Base-by-base conservation (phyloP, 2,797 vertebrate species). In the Vultur gryphus region DNA sequence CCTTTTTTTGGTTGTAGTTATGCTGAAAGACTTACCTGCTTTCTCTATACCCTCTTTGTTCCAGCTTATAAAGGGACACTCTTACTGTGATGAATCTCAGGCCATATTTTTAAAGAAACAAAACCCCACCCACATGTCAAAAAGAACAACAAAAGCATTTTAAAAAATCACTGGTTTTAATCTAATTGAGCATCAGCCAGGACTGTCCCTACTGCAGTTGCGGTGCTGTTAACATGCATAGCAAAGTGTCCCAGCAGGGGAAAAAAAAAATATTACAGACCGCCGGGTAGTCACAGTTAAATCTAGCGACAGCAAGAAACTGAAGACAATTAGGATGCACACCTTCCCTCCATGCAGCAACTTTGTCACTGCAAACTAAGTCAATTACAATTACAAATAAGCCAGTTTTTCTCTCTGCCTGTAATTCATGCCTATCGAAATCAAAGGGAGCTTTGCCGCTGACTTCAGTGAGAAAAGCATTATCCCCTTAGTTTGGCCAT, bases 141-240 rank as follows among this genome's bases (percentile, higher is more conserved):
- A 93, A 72, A 76, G 33, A 92, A 49, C 13, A 81, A 87, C 58
- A 93, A 55, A 90, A 85, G 21, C 46, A 67, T 52, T 79, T 58
- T 11, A 37, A 69, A 93, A 76, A 84, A 44, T 17, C 87, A 49
- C 61, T 43, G 84, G 7, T 37, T 96, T 95, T 87, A 87, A 85
- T 72, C 59, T 77, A 93, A 84, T 6, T 86, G 87, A 96, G 65
- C 82, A 92, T 41, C 81, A 91, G 85, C 52, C 76, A 96, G 86
- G 69, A 61, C n/a, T 44, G 82, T 70, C 82, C 75, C 80, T 69
- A 5, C 33, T 25, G 69, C 71, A 91, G 5, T 43, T 37, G 48
- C 17, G 67, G 43, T 41, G 95, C 75, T 86, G 83, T 84, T 94
- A 84, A 91, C 57, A 62, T 48, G 65, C 83, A 75, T 17, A 79